phyloP scores from a whole-genome alignment of 2,888 invertebrate species.

The Neoaliturus tenellus region DNA sequence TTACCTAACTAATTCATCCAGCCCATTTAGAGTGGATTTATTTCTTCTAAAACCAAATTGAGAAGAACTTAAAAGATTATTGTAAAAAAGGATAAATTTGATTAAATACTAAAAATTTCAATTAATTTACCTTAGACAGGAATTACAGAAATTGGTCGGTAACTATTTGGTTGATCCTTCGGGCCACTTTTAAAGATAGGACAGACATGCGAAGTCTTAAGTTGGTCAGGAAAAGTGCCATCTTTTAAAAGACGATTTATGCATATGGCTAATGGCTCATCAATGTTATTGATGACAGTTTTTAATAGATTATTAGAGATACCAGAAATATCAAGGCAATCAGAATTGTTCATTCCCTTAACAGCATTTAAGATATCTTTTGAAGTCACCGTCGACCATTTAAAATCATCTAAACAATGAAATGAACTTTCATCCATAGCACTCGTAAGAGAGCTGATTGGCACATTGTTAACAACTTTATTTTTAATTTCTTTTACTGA shows the following conservation, averaged over 20 bases:
- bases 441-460: no score
- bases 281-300: neutral
- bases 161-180: neutral
- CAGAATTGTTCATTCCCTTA: neutral
- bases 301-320: conserved; percentile 2
- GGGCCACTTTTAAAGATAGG: neutral
- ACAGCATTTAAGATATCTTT: neutral
- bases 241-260: neutral
- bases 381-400: neutral
- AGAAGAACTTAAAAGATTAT: no score
- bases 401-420: conserved; percentile 68
- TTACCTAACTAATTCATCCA: no score
- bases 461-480: no score
- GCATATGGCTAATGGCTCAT: neutral
- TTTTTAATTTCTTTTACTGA: no score
- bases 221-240: no score
- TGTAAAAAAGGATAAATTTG: neutral
- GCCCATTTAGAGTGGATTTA: no score
- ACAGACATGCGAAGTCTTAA: no score
- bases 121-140: neutral
- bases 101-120: neutral
- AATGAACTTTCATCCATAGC: no score
- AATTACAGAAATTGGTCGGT: neutral
- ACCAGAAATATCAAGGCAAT: neutral
- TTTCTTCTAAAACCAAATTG: no score